These are phyloP conservation scores for Antheraea pernyi DNA, from an alignment of 1,140 invertebrate species.

Conservation along the genomic window DNA sequence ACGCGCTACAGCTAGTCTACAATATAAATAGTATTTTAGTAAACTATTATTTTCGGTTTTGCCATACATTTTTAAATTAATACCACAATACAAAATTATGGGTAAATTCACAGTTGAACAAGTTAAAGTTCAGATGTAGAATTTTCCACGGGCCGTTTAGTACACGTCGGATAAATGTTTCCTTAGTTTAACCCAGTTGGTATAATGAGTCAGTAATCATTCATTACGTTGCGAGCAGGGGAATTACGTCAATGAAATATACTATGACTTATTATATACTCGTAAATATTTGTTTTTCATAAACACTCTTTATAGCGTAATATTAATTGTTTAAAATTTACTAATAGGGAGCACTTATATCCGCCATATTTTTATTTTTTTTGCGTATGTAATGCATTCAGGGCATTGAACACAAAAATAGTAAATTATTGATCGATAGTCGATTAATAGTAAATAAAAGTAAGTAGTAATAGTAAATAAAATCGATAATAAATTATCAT, in stretches of 20 bases:
- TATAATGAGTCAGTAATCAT: constrained; percentile 39
- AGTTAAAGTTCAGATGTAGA: constrained; percentile 2
- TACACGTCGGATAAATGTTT: constrained; percentile 20
- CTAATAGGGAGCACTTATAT: neutral
- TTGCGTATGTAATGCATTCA: neutral
- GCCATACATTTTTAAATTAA: neutral
- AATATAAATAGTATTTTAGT: too few species aligned
- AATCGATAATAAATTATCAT: neutral
- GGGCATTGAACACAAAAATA: neutral
- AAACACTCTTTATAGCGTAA: neutral
- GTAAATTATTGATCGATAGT: neutral
- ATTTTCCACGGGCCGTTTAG: constrained; percentile 6
- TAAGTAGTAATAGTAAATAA: too few species aligned
- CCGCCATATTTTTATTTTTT: neutral
- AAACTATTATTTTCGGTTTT: too few species aligned
- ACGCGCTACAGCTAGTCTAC: too few species aligned
- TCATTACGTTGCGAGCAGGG: neutral
- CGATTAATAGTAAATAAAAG: too few species aligned
- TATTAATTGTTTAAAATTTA: neutral
- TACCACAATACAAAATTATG: neutral
- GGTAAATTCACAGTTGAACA: neutral
- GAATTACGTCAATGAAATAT: neutral
- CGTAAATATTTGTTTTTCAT: neutral
- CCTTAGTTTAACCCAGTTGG: constrained; percentile 40
- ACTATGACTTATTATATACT: neutral